These are phyloP conservation scores for Bettongia penicillata DNA, from an alignment of 2,113 vertebrate species.

Conservation along the genomic window DNA sequence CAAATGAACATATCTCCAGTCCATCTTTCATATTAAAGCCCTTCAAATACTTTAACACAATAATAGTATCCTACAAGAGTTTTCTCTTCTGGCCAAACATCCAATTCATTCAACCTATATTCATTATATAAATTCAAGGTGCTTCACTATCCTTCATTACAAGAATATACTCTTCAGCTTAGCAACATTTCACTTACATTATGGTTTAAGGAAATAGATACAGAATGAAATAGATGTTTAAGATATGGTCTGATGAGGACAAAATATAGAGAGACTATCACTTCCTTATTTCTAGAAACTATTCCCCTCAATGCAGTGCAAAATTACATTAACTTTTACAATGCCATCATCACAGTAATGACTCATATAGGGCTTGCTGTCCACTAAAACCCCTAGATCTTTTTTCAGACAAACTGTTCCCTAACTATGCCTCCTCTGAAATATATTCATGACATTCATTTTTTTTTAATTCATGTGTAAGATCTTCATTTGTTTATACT, in stretches of 20 bases:
- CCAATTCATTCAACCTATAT: neutral
- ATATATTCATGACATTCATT: neutral
- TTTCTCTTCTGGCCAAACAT: neutral
- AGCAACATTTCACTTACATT: neutral
- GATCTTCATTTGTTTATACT: neutral
- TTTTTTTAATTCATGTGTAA: neutral
- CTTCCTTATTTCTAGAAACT: neutral
- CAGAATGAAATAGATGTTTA: neutral
- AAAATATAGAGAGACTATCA: neutral
- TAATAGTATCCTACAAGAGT: neutral
- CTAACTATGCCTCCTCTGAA: neutral
- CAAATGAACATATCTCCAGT: neutral
- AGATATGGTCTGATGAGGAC: neutral
- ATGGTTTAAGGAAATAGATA: neutral
- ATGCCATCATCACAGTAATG: neutral
- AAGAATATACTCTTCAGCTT: neutral
- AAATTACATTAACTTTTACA: neutral
- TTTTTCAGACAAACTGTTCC: neutral
- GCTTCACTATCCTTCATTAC: neutral
- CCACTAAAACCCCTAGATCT: neutral
- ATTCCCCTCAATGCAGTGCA: neutral
- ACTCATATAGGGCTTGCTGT: neutral
- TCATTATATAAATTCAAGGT: neutral
- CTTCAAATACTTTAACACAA: neutral
- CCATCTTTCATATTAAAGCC: neutral